phyloP scores from a whole-genome alignment of 1,140 invertebrate genomes.

The Leptonema lineaticorne region DNA sequence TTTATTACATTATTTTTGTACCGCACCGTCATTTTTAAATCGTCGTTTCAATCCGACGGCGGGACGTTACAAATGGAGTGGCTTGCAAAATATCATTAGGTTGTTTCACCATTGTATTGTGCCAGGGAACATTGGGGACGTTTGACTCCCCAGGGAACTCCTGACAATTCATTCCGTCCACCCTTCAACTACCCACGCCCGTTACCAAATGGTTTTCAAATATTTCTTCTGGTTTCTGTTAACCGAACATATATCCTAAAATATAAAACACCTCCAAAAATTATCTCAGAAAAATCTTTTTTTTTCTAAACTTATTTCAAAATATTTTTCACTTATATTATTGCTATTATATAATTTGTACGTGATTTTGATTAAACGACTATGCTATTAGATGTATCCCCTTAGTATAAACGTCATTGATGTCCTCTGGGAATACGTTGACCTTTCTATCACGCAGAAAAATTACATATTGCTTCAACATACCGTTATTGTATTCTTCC shows the following conservation, averaged over 20 bases:
- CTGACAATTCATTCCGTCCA: slow-evolving; percentile 30
- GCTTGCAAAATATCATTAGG: slow-evolving; percentile 33
- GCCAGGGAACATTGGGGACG: neutral
- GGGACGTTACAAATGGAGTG: slow-evolving; percentile 29
- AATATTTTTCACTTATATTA: too few relatives aligned
- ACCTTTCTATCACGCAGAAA: slow-evolving; percentile 15
- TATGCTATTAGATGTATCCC: too few relatives aligned
- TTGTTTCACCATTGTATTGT: slow-evolving; percentile 27
- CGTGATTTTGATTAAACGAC: too few relatives aligned
- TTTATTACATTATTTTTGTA: too few relatives aligned
- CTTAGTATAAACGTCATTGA: too few relatives aligned
- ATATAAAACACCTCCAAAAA: too few relatives aligned
- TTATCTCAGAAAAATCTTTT: neutral
- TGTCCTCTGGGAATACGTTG: slow-evolving; percentile 1
- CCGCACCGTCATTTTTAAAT: slow-evolving; percentile 18
- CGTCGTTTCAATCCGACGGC: slow-evolving; percentile 14
- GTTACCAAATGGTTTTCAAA: slow-evolving; percentile 20
- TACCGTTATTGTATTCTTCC: neutral
- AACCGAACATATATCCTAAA: too few relatives aligned
- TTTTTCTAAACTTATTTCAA: too few relatives aligned
- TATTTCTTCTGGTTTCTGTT: slow-evolving; percentile 9
- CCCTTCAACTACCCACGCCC: slow-evolving; percentile 17
- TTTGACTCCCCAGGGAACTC: slow-evolving; percentile 20
- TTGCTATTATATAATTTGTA: too few relatives aligned
- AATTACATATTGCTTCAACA: neutral